Evolutionary conservation across 2,113 vertebrate species (phyloP), one percentile per base, ranked within the genome.

Genomic region (Sterna hirundo): DNA sequence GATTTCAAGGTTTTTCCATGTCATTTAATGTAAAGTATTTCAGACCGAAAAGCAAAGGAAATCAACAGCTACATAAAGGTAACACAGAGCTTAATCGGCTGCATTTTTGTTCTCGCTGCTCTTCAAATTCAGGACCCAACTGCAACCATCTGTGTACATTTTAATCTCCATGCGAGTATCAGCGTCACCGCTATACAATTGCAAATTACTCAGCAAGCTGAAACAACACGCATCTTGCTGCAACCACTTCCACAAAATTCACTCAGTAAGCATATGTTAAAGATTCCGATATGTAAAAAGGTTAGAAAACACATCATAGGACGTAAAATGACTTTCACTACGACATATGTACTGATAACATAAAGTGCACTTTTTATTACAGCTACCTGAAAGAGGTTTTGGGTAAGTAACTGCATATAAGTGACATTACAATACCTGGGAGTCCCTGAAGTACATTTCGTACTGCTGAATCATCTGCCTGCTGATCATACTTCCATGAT

Each of bases 381-480:
- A 51, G 51, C 17, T 46, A 71, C 55, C 42, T 23, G 42, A 71
- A 71, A 40, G 5, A 13, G 3, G 12, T 40, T 85, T 77, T 1
- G 71, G 23, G 21, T 36, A 51, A 70, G 44, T 49, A 52, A 95
- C 1, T 10, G 79, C 64, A 70, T 4, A 27, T 46, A 79, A 87
- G 57, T 11, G 75, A 82, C 4, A 21, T 8, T 23, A 46, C 74
- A 66, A 22, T 97, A 99, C 99, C 99, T 99, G 99, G 51, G 99
- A 97, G 72, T 99, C 99, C 98, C 99, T 99, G 98, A 99, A 99
- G 97, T 99, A 99, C 99, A 99, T 99, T 95, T 99, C 99, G 68
- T 99, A 99, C 96, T 99, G 99, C 96, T 99, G 99, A 86, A 99
- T 99, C 99, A 99, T 99, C 97, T 99, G 99, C 96, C 99, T 98